Conservation (phyloP, 2,888 invertebrate genomes). For the Papilio demoleus region DNA sequence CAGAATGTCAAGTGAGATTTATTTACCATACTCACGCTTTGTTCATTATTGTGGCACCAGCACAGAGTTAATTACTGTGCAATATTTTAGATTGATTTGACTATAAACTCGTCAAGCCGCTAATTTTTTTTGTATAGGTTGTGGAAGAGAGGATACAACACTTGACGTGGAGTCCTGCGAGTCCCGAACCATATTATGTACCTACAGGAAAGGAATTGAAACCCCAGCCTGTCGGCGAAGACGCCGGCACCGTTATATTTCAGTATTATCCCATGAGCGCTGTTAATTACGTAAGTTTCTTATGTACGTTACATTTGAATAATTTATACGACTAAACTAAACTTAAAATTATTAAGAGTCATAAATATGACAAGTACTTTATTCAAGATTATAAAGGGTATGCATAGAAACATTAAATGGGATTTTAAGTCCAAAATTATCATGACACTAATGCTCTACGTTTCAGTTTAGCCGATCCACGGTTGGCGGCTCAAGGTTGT, state of each 20-base stretch:
- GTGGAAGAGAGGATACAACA: constrained; percentile 92
- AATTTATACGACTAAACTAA: not conserved
- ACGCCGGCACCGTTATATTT: constrained; percentile 91
- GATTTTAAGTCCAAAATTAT: not conserved
- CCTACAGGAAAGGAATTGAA: constrained; percentile 90
- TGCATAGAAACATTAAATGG: not conserved
- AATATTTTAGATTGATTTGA: not conserved
- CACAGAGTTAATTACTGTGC: not conserved
- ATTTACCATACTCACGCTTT: constrained; percentile 6
- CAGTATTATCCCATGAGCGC: constrained; percentile 94
- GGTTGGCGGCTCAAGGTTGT: constrained; percentile 89
- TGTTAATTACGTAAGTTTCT: constrained; percentile 91
- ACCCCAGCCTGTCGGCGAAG: constrained; percentile 94
- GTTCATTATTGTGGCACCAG: not conserved
- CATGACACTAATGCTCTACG: not conserved
- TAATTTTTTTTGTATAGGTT: constrained; percentile 87
- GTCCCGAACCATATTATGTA: constrained; percentile 92
- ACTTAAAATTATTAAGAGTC: not conserved
- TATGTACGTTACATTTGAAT: too few species aligned
- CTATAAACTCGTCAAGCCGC: too few species aligned
- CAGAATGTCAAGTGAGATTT: constrained; percentile 91
- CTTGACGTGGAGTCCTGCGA: constrained; percentile 87
- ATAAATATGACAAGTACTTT: not conserved
- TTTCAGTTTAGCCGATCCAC: constrained; percentile 92
- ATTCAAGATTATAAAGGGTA: not conserved